Percentiles rank a stretch among this genome's conserved stretches.
Evolutionary conservation across 2,797 vertebrate species (phyloP).

Genomic region (Toxotes lorentzi): DNA sequence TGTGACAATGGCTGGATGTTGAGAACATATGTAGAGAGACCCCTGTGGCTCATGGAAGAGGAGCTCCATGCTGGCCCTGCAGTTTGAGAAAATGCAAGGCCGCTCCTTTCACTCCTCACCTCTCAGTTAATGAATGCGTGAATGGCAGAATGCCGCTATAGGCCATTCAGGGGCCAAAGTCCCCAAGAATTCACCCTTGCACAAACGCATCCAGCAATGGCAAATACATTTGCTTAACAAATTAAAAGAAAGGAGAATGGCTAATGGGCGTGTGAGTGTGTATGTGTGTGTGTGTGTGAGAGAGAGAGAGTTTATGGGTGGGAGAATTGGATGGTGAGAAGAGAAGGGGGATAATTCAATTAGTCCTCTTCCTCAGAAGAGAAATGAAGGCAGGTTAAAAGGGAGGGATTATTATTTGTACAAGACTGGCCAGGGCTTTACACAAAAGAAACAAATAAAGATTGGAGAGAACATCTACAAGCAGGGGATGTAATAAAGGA

Average conservation of each 20-base stretch:
- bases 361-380: slow-evolving; percentile 88
- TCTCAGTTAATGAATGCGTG: slow-evolving; percentile 96
- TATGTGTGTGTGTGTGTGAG: slow-evolving; percentile 48
- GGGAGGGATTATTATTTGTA: slow-evolving; percentile 95
- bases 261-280: slow-evolving; percentile 74
- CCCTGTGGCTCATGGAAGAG: slow-evolving; percentile 94
- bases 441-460: slow-evolving; percentile 93
- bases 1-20: slow-evolving; percentile 98
- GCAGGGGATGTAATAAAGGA: slow-evolving; percentile 78
- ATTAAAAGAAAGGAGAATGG: slow-evolving; percentile 93
- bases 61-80: slow-evolving; percentile 92
- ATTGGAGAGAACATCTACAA: slow-evolving; percentile 91
- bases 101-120: slow-evolving; percentile 93
- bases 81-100: slow-evolving; percentile 93
- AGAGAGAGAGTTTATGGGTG: slow-evolving; percentile 80
- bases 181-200: slow-evolving; percentile 91
- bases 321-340: slow-evolving; percentile 81
- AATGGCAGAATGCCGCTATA: slow-evolving; percentile 96
- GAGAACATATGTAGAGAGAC: slow-evolving; percentile 99
- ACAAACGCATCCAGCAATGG: slow-evolving; percentile 96
- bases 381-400: slow-evolving; percentile 91
- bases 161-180: slow-evolving; percentile 97
- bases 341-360: slow-evolving; percentile 96
- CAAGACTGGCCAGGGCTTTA: slow-evolving; percentile 88
- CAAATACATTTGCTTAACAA: slow-evolving; percentile 99